Base-by-base conservation (phyloP, 2,888 invertebrate genomes). In the Parnassius orleans region DNA sequence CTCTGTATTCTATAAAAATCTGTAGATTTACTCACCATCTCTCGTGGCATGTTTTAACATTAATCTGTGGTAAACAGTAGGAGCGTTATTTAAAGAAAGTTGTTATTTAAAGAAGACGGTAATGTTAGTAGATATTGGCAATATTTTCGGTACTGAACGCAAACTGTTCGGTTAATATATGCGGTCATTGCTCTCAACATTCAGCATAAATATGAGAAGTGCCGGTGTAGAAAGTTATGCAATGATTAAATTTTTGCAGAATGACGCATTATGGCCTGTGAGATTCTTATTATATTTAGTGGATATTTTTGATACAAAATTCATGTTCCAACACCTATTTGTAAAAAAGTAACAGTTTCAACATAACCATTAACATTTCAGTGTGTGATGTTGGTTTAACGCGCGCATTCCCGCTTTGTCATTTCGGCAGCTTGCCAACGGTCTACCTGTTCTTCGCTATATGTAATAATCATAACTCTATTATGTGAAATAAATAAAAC, bases 281-380 rank as follows among this genome's bases (percentile, higher is more conserved):
- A 5, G 50, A 33, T 33, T 33, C 5, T 33, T 54, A 48, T 12
- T 60, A 43, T 48, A 58, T 58, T 60, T 55, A 60, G 52, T 53
- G 42, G 11, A 57, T 57, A 51, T 57, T 57, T 51, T 47, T 41
- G 43, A 41, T 14, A 15, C 44, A 56, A 55, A 15, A 41, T 46
- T 42, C 41, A 53, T 46, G 57, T 61, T 56, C 57, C 61, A 50
- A 51, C 50, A 50, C 24, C n/a, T 52, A 58, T 51, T 44, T 50
- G 10, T 51, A 60, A 61, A 55, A 70, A 67, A 47, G 56, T 51
- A 72, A 68, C 69, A 66, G 75, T 81, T 81, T 80, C 80, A 75
- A 76, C 79, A 74, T 70, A 66, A 67, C 79, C 81, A 82, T 87
- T 86, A 86, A 83, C 80, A 81, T 86, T 84, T 86, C 80, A 78